Base-by-base conservation (phyloP, 2,888 invertebrate genomes). In the Ariolimax columbianus region DNA sequence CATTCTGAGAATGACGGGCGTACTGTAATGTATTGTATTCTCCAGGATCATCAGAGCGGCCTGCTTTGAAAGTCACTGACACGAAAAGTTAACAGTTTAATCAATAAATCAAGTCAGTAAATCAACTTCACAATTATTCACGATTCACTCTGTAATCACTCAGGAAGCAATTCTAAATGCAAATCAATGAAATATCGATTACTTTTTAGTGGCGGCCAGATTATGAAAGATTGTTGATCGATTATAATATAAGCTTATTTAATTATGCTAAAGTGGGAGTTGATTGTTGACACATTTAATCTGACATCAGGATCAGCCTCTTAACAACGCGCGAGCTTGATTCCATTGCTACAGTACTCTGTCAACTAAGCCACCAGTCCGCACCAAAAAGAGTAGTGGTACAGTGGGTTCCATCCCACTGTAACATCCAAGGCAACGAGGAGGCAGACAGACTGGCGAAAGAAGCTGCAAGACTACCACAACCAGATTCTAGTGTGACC, bases 21-120 rank as follows among this genome's bases (percentile, higher is more conserved):
- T 36, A 38, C 63, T n/a, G 7, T 47, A 33, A 79, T n/a, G n/a
- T 79, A 43, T 66, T 66, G 79, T 66, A 6, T 33, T 7, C 4
- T 51, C 19, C 4, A 4, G 40, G 51, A 51, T 23, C 17, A 23
- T 1, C 17, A 75, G 33, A n/a, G 51, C 75, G 30, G 19, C 19
- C 3, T 51, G n/a, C 43, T 51, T 75, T 51, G 17, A 51, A 51
- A 33, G 51, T 19, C 51, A 51, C 4, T 33, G 1, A n/a, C 75
- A 40, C 17, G 40, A 26, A 40, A 26, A 72, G 9, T 40, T n/a
- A 47, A 51, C 33, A 51, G 75, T 51, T 30, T 33, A 51, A 75
- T 51, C 75, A 19, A 75, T 75, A 51, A 75, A 75, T 75, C 75
- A 51, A 75, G 51, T 33, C 19, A 51, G 36, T 75, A 33, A 75